These are phyloP conservation scores for Dynastes grantii DNA, from an alignment of 2,888 invertebrate genomes.

Conservation along the genomic window DNA sequence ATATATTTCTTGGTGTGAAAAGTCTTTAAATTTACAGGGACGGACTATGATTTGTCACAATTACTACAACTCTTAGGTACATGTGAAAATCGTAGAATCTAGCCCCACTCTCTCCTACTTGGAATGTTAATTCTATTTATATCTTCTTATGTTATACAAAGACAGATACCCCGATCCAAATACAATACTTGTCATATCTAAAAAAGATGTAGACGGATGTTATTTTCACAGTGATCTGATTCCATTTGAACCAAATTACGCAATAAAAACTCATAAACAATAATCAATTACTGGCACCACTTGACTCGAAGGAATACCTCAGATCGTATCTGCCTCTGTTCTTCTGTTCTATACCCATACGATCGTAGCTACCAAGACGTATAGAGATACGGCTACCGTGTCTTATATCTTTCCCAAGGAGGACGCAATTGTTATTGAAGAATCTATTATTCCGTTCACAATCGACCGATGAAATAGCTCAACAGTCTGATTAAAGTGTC, in stretches of 20 bases:
- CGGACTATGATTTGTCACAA: too few species aligned
- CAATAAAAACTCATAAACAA: conserved; percentile 3
- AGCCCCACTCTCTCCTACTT: too few species aligned
- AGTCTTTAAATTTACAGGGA: too few species aligned
- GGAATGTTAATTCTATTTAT: too few species aligned
- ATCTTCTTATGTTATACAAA: too few species aligned
- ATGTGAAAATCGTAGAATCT: too few species aligned
- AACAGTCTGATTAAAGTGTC: conserved; percentile 49
- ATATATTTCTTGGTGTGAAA: too few species aligned
- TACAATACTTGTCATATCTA: too few species aligned
- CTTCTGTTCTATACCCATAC: not conserved
- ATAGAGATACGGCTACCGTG: conserved; percentile 26
- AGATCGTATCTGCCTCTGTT: conserved; percentile 26
- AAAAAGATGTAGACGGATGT: too few species aligned
- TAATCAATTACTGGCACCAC: conserved; percentile 23
- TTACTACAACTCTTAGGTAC: too few species aligned
- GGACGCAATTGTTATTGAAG: conserved; percentile 27
- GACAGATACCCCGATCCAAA: too few species aligned
- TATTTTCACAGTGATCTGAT: too few species aligned
- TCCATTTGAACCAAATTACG: not conserved
- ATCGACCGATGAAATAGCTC: conserved; percentile 47
- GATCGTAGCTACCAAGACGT: conserved; percentile 1
- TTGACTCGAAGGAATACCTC: conserved; percentile 22
- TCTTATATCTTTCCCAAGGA: conserved; percentile 29
- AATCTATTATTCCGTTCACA: conserved; percentile 50